Conservation (phyloP, 2,888 invertebrate species). For the Melieria crassipennis region DNA sequence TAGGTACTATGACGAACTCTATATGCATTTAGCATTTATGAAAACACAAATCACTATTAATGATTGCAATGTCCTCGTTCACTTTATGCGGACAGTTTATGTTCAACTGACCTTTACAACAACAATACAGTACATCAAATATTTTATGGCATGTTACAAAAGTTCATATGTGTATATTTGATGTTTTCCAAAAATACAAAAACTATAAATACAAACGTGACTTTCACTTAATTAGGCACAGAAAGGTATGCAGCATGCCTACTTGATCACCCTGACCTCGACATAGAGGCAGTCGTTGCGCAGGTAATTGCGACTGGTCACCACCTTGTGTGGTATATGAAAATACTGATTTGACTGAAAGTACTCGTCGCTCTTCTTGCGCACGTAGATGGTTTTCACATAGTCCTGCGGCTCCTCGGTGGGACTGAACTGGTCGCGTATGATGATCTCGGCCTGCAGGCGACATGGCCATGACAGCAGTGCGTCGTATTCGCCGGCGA, state of each 20-base stretch:
- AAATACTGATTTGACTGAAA: constrained; percentile 63
- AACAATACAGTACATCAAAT: neutral
- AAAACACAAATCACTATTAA: no score
- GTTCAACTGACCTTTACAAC: neutral
- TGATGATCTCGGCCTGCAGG: constrained; percentile 72
- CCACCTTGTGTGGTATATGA: constrained; percentile 62
- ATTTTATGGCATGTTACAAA: neutral
- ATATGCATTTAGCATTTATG: no score
- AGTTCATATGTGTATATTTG: neutral
- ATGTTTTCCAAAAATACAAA: neutral
- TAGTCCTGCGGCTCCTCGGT: constrained; percentile 70
- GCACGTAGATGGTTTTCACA: constrained; percentile 72
- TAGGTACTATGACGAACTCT: no score
- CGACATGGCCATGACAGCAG: constrained; percentile 79
- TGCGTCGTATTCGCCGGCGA: constrained; percentile 77
- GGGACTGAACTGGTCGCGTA: constrained; percentile 72
- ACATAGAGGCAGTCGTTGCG: constrained; percentile 63
- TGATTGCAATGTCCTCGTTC: no score
- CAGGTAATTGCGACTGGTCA: constrained; percentile 59
- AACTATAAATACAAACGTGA: no score
- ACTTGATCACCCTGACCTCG: constrained; percentile 60
- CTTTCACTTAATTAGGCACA: no score
- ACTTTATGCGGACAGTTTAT: no score
- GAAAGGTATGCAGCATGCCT: neutral
- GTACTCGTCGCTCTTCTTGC: constrained; percentile 66